These are phyloP conservation scores for Drosophila lacicola DNA, from an alignment of 2,888 invertebrate species.

Conservation along the genomic window DNA sequence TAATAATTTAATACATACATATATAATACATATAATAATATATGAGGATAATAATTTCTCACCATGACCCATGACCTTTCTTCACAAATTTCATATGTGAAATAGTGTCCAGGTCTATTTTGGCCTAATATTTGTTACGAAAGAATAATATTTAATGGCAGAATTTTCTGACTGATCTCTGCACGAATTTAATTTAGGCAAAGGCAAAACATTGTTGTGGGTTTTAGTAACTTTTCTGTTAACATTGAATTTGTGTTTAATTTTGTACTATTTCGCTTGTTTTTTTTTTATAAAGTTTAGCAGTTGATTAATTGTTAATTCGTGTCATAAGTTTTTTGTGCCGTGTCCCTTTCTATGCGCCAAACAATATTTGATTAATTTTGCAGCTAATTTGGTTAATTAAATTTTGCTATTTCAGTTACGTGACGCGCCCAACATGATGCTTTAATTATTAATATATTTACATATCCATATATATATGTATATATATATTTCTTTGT, in stretches of 20 bases:
- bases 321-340: constrained; percentile 17
- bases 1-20: no score
- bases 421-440: constrained; percentile 65
- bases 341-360: not conserved
- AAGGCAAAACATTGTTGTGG: no score
- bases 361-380: constrained; percentile 49
- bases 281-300: constrained; percentile 27
- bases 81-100: no score
- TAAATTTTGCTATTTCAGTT: constrained; percentile 71
- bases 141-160: no score
- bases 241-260: not conserved
- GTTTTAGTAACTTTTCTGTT: no score
- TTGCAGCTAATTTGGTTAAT: constrained; percentile 68
- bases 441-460: constrained; percentile 67
- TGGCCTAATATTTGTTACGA: no score
- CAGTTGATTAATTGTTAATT: constrained; percentile 65
- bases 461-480: constrained; percentile 33
- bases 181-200: no score
- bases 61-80: no score
- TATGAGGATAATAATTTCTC: no score
- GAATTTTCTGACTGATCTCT: no score
- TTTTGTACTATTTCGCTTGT: not conserved
- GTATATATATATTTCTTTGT: constrained; percentile 14
- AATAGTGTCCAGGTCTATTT: no score
- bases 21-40: no score